Evolutionary conservation across 2,113 vertebrate genomes (phyloP).

Genomic region (Crocuta crocuta): DNA sequence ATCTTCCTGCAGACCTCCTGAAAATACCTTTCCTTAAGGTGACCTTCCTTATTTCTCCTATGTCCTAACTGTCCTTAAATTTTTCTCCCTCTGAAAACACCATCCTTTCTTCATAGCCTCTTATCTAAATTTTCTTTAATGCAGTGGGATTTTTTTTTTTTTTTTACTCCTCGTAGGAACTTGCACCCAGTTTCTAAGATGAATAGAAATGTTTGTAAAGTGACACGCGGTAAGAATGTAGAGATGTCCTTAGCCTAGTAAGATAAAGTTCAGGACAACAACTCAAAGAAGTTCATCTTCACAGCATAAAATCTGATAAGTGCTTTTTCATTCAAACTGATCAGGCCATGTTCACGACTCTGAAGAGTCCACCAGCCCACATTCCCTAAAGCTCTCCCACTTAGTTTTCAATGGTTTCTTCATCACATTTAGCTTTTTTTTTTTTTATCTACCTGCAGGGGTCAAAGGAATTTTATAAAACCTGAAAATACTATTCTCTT

Average conservation of each 20-base stretch:
- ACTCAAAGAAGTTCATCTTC: not conserved
- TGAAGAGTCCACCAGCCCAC: not conserved
- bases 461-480: not conserved
- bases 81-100: not conserved
- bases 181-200: not conserved
- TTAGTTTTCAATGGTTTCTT: not conserved
- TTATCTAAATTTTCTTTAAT: constrained; percentile 9
- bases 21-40: not conserved
- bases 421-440: not conserved
- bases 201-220: not conserved
- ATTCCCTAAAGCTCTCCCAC: not conserved
- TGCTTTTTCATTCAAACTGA: too few species aligned
- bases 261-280: not conserved
- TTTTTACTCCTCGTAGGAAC: not conserved
- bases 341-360: not conserved
- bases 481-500: not conserved
- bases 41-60: not conserved
- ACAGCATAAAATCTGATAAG: not conserved
- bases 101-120: not conserved
- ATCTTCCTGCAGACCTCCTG: not conserved
- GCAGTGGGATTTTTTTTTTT: not conserved
- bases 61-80: not conserved
- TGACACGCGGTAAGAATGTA: not conserved
- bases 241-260: not conserved
- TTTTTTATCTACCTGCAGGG: not conserved